phyloP scores from a whole-genome alignment of 2,888 invertebrate species.

The Helicoverpa assulta region DNA sequence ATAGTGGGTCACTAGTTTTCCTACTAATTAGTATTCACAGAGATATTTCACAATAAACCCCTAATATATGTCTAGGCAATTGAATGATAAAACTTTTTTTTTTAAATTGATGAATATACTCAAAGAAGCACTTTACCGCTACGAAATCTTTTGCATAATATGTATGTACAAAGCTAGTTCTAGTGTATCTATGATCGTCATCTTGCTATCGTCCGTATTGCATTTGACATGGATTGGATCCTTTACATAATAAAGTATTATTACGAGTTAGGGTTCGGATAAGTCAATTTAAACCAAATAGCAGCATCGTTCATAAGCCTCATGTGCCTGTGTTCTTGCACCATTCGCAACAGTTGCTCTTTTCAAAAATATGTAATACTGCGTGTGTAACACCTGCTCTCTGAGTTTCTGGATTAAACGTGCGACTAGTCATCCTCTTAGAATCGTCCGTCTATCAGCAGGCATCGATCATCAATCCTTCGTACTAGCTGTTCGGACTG shows the following conservation, averaged over 20 bases:
- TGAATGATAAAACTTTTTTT: constrained; percentile 66
- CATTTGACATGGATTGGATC: constrained; percentile 62
- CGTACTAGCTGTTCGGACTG: too few species aligned
- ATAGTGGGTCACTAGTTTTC: constrained; percentile 54
- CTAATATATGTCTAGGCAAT: constrained; percentile 71
- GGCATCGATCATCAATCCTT: too few species aligned
- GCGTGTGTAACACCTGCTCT: too few species aligned
- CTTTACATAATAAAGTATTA: constrained; percentile 48
- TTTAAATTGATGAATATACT: constrained; percentile 68
- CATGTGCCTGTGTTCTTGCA: too few species aligned
- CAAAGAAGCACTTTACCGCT: constrained; percentile 72
- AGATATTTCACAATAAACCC: constrained; percentile 66
- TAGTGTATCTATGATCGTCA: constrained; percentile 55
- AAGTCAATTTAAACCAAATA: too few species aligned
- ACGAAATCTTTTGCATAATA: constrained; percentile 70
- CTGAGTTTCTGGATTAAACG: too few species aligned
- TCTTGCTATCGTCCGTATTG: constrained; percentile 57
- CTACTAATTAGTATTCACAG: constrained; percentile 69
- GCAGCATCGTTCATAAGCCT: too few species aligned
- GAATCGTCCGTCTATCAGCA: too few species aligned
- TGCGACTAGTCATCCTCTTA: too few species aligned
- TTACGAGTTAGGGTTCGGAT: too few species aligned
- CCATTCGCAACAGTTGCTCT: too few species aligned
- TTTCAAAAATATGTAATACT: too few species aligned
- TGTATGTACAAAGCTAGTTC: constrained; percentile 78